These are phyloP conservation scores for Anthrax anthrax DNA, from an alignment of 2,888 invertebrate species.

Conservation along the genomic window DNA sequence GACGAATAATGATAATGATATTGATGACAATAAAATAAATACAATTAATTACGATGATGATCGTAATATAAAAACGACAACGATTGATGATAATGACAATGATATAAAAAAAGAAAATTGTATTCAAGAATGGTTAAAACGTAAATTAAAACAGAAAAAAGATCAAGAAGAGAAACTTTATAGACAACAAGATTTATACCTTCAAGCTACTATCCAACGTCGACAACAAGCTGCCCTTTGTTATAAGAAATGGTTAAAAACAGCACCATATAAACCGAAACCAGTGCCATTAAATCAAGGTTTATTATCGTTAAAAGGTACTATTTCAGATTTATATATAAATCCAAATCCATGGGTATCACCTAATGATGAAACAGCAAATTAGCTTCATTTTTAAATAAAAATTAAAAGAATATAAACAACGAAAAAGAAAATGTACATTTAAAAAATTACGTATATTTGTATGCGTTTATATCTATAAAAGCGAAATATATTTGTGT, in stretches of 20 bases:
- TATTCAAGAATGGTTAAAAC: conserved; percentile 18
- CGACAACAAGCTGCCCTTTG: conserved; percentile 17
- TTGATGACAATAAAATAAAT: background rate
- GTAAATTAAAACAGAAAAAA: conserved; percentile 19
- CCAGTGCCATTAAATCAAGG: conserved; percentile 32
- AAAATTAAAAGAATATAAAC: too few relatives aligned
- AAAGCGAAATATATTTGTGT: too few relatives aligned
- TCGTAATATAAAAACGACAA: background rate
- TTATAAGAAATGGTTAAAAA: conserved; percentile 25
- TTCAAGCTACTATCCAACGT: conserved; percentile 10
- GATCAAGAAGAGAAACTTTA: conserved; percentile 15
- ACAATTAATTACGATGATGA: too few relatives aligned
- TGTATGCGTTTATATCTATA: too few relatives aligned
- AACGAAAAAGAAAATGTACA: too few relatives aligned
- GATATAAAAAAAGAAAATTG: conserved; percentile 7
- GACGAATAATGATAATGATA: background rate
- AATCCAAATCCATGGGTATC: conserved; percentile 26
- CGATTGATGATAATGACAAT: background rate
- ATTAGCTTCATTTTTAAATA: background rate
- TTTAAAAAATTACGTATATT: too few relatives aligned
- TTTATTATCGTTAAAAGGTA: conserved; percentile 26
- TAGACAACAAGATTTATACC: conserved; percentile 13
- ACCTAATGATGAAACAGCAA: background rate
- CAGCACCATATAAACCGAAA: conserved; percentile 26
- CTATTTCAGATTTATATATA: conserved; percentile 25